Evolutionary conservation across 2,888 invertebrate genomes (phyloP).

Genomic region (Leptothorax acervorum): DNA sequence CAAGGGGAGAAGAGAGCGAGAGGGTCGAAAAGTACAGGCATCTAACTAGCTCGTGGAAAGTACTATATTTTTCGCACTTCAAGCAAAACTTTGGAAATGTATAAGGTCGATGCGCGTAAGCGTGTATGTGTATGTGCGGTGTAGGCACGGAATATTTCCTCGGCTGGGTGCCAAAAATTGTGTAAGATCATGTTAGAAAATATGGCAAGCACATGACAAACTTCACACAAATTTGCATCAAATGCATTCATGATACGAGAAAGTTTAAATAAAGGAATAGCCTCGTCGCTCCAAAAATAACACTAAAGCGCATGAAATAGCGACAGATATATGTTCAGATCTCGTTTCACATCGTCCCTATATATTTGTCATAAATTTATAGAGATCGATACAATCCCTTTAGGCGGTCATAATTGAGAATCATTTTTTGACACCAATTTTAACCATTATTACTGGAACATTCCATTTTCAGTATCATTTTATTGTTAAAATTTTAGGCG

Average conservation of each 20-base stretch:
- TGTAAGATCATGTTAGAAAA: conserved; percentile 19
- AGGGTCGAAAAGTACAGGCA: not conserved
- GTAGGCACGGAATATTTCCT: not conserved
- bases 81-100: not conserved
- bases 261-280: conserved; percentile 13
- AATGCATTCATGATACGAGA: conserved; percentile 13
- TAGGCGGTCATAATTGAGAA: not conserved
- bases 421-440: not conserved
- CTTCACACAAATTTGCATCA: conserved; percentile 14
- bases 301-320: not conserved
- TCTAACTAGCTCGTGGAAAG: conserved; percentile 7
- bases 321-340: conserved; percentile 1
- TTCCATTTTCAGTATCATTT: not conserved
- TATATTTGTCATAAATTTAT: not conserved
- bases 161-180: conserved; percentile 29
- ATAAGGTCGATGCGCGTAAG: not conserved
- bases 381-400: not conserved
- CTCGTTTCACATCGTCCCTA: not conserved
- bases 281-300: not conserved
- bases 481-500: not conserved
- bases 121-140: not conserved
- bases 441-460: not conserved
- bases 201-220: conserved; percentile 9
- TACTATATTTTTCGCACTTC: not conserved
- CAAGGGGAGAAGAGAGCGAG: not conserved